Percentiles rank a stretch among this genome's conserved stretches.
phyloP scores from a whole-genome alignment of 2,113 vertebrate species.

The Pseudorhombus dupliciocellatus region DNA sequence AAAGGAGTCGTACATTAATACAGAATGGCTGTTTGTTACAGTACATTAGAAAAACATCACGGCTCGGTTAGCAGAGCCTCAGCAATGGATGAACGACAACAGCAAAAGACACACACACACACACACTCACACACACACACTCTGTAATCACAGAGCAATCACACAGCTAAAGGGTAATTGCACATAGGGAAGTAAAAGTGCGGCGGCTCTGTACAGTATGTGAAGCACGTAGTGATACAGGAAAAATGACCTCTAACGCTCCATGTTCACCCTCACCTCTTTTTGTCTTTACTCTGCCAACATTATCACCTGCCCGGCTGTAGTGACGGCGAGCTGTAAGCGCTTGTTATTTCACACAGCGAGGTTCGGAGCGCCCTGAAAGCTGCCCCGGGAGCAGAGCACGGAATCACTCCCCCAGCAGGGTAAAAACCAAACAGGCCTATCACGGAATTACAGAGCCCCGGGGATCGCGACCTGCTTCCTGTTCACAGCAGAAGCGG shows the following conservation, averaged over 20 bases:
- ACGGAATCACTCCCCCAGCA: slow-evolving; percentile 61
- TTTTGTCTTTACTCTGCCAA: slow-evolving; percentile 57
- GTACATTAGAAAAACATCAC: slow-evolving; percentile 57
- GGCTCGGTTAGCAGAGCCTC: slow-evolving; percentile 23
- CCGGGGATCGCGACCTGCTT: slow-evolving; percentile 54
- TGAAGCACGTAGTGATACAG: slow-evolving; percentile 63
- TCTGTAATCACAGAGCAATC: slow-evolving; percentile 55
- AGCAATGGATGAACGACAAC: slow-evolving; percentile 52
- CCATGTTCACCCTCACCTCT: slow-evolving; percentile 56
- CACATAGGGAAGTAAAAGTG: slow-evolving; percentile 24
- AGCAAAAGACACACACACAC: slow-evolving; percentile 22
- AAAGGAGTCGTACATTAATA: slow-evolving; percentile 23
- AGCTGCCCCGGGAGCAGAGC: slow-evolving; percentile 54
- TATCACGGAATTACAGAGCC: slow-evolving; percentile 66
- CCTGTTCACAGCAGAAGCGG: slow-evolving; percentile 31
- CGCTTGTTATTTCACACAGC: slow-evolving; percentile 70
- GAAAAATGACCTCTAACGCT: slow-evolving; percentile 69
- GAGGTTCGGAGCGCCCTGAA: slow-evolving; percentile 42
- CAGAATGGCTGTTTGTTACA: slow-evolving; percentile 51
- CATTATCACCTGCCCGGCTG: slow-evolving; percentile 63
- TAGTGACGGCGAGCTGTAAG: slow-evolving; percentile 59
- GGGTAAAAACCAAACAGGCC: slow-evolving; percentile 52
- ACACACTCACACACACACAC: slow-evolving; percentile 23
- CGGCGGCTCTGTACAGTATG: slow-evolving; percentile 47
- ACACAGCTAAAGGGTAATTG: slow-evolving; percentile 65